phyloP scores from a whole-genome alignment of 2,888 invertebrate genomes.

The Sinotaia quadrata region DNA sequence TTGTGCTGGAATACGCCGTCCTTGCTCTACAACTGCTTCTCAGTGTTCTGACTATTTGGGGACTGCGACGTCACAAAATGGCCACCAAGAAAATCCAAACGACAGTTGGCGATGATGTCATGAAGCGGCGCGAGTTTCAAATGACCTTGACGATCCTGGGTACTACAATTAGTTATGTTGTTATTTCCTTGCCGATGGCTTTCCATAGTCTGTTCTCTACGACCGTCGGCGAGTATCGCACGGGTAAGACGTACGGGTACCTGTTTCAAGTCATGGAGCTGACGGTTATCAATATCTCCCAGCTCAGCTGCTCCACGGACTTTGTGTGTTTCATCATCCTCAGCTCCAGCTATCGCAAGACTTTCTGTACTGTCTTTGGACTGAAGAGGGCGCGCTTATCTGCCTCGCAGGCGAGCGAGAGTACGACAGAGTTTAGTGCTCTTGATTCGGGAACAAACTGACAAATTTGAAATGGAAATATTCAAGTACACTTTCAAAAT shows the following conservation, averaged over 20 bases:
- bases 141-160: background rate
- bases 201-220: background rate
- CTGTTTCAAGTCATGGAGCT: background rate
- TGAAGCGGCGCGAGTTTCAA: background rate
- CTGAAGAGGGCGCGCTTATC: too few species aligned
- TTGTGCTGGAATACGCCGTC: background rate
- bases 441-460: too few species aligned
- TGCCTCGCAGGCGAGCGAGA: too few species aligned
- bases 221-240: background rate
- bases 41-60: background rate
- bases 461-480: too few species aligned
- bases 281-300: background rate
- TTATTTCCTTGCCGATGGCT: background rate
- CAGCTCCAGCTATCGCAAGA: background rate
- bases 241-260: background rate
- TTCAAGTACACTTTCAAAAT: too few species aligned
- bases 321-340: background rate
- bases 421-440: too few species aligned
- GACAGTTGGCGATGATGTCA: background rate
- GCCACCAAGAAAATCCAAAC: background rate
- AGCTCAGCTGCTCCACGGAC: background rate
- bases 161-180: background rate
- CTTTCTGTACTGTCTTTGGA: background rate
- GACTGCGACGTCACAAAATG: constrained; percentile 6
- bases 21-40: background rate